Conservation (phyloP, 2,797 vertebrate species). For the Bradypus variegatus region DNA sequence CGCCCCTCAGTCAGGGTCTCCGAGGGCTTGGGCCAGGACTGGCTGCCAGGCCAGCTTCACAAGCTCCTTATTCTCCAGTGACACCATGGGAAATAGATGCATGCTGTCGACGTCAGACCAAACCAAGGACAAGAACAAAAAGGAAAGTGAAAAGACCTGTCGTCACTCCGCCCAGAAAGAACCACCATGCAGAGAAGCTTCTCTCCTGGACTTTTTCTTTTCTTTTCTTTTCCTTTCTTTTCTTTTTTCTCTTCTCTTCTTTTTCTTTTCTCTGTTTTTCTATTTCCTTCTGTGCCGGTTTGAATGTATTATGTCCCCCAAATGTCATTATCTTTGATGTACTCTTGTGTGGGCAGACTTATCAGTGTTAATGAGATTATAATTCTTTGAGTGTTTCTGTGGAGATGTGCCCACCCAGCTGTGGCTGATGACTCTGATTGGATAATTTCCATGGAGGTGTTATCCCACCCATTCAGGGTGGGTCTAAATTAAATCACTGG, state of each 20-base stretch:
- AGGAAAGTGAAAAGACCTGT: background rate
- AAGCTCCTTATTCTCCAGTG: background rate
- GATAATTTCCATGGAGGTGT: too few species aligned
- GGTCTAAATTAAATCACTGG: too few species aligned
- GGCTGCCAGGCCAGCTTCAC: background rate
- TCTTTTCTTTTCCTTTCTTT: background rate
- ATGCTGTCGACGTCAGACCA: background rate
- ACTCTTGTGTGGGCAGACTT: too few species aligned
- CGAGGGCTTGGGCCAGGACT: background rate
- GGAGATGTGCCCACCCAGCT: too few species aligned
- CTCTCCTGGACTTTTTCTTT: background rate
- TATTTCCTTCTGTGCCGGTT: background rate
- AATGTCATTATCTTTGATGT: too few species aligned
- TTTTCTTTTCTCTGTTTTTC: too few species aligned
- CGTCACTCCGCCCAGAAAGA: background rate
- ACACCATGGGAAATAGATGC: background rate
- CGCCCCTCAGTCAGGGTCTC: background rate
- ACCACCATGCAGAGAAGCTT: fast-evolving
- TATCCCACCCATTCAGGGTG: too few species aligned
- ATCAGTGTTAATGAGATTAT: too few species aligned
- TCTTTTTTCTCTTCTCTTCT: background rate
- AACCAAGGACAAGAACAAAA: background rate
- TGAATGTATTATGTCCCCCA: too few species aligned
- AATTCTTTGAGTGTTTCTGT: too few species aligned
- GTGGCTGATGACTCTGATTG: too few species aligned